A percentile compares a stretch with the other conserved stretches of the same genome.
Evolutionary conservation across 2,797 vertebrate genomes (phyloP).

Genomic region (Halcyon smyrnensis): DNA sequence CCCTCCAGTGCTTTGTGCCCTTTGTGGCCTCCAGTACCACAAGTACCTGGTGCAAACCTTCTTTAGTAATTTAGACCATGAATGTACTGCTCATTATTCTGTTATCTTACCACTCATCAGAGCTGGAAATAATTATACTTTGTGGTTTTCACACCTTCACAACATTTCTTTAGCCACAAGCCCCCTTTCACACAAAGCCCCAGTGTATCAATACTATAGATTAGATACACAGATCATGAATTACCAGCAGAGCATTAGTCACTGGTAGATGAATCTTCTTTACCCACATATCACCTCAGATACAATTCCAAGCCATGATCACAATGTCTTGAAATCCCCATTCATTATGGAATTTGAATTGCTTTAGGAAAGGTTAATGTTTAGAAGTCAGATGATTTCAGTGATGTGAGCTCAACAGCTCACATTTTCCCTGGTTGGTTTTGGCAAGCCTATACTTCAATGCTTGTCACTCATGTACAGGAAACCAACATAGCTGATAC

Average conservation of each 20-base stretch:
- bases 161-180: neutral
- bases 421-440: neutral
- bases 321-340: neutral
- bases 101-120: neutral
- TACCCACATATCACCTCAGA: neutral
- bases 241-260: neutral
- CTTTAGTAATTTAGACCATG: neutral
- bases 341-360: neutral
- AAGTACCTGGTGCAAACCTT: neutral
- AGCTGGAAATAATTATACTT: neutral
- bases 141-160: neutral
- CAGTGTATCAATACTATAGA: accelerated
- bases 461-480: accelerated
- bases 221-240: neutral
- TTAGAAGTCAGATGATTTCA: neutral
- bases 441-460: neutral
- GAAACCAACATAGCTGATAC: accelerated
- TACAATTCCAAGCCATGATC: neutral
- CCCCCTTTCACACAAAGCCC: neutral
- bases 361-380: neutral
- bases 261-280: neutral
- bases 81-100: neutral
- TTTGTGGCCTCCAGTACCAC: neutral
- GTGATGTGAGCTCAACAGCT: neutral
- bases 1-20: too few species aligned